Conservation (phyloP, 2,888 invertebrate species). For the Xestoiulus laeticollis region DNA sequence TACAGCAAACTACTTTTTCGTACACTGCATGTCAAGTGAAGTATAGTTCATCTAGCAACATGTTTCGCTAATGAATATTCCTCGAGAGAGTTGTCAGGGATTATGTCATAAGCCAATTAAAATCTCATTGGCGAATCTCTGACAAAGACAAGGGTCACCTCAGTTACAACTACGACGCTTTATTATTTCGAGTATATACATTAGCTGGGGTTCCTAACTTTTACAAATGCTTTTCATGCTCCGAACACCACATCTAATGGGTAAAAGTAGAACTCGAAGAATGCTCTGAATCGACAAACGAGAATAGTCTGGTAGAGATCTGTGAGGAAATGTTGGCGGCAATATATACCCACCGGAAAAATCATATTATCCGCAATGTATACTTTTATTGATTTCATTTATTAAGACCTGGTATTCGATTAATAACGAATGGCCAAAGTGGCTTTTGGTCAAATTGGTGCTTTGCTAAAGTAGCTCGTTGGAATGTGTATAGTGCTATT, state of each 20-base stretch:
- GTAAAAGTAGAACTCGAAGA: neutral
- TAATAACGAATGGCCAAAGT: neutral
- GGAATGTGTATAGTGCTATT: too few species aligned
- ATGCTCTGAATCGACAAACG: conserved; percentile 17
- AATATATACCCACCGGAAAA: neutral
- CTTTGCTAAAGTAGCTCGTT: neutral
- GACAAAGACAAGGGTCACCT: neutral
- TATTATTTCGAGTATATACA: neutral
- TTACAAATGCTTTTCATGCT: conserved; percentile 1
- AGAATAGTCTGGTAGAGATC: neutral
- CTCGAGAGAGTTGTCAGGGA: conserved; percentile 23
- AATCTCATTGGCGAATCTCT: neutral
- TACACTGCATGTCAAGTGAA: neutral
- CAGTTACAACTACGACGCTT: conserved; percentile 4
- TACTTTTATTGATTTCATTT: conserved; percentile 6
- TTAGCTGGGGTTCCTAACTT: neutral
- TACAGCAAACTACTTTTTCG: neutral
- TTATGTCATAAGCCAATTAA: conserved; percentile 21
- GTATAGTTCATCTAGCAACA: neutral
- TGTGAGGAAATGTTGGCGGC: neutral
- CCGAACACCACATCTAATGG: conserved; percentile 10
- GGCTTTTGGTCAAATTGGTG: neutral
- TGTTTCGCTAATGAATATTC: conserved; percentile 29
- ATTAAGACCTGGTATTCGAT: neutral
- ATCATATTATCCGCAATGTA: neutral